These are phyloP conservation scores for Discoglossus pictus DNA, from an alignment of 2,797 vertebrate genomes.

Conservation along the genomic window DNA sequence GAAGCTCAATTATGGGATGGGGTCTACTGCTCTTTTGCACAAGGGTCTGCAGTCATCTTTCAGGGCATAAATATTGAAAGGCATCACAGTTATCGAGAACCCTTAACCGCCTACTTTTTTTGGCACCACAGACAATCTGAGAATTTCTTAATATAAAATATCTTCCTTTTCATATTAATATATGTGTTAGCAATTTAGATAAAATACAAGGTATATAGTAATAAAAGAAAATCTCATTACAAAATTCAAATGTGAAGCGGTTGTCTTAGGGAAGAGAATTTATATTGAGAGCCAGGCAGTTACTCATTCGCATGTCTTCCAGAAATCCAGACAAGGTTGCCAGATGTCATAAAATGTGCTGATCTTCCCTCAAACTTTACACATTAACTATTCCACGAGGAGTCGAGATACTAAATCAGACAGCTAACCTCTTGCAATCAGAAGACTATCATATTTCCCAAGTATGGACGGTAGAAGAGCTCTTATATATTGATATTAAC, in stretches of 20 bases:
- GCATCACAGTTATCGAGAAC: constrained; percentile 22
- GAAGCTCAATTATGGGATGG: constrained; percentile 31
- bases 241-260: constrained; percentile 34
- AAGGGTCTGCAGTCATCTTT: constrained; percentile 23
- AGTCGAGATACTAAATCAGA: constrained; percentile 48
- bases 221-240: constrained; percentile 52
- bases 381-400: constrained; percentile 48
- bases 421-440: constrained; percentile 33
- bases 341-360: constrained; percentile 51
- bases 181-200: constrained; percentile 43
- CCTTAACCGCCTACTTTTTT: constrained; percentile 11
- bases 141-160: constrained; percentile 18
- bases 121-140: constrained; percentile 6
- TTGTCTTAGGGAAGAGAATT: constrained; percentile 40
- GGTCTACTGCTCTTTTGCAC: constrained; percentile 32
- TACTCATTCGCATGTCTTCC: constrained; percentile 42
- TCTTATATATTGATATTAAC: constrained; percentile 47
- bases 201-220: constrained; percentile 43
- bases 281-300: constrained; percentile 29
- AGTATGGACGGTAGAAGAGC: constrained; percentile 22
- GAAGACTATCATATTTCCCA: constrained; percentile 39
- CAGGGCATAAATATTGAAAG: constrained; percentile 38
- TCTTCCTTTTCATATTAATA: constrained; percentile 36
- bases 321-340: constrained; percentile 48
- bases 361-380: constrained; percentile 44